Evolutionary conservation across 2,888 invertebrate species (phyloP).

Genomic region (Hartigia nigra): DNA sequence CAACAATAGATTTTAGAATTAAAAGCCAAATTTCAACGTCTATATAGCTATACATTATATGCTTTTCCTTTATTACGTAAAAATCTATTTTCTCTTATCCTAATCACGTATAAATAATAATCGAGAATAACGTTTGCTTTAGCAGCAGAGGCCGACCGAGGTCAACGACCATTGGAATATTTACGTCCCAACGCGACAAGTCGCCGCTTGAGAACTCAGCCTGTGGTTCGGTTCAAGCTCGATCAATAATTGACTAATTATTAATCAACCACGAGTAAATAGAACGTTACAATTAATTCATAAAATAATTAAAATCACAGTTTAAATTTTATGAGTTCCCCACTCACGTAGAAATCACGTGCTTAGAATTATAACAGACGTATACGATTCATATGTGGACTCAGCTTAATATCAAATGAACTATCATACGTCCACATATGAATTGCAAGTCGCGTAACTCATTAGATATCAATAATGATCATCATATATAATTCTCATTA

Average conservation of each 20-base stretch:
- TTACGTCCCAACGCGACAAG: constrained; percentile 54
- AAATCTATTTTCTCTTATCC: neutral
- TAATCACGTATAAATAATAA: constrained; percentile 9
- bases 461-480: neutral
- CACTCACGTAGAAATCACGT: neutral
- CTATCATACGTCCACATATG: neutral
- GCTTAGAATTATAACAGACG: neutral
- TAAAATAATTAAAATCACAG: neutral
- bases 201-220: constrained; percentile 40
- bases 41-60: too few relatives aligned
- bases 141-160: constrained; percentile 56
- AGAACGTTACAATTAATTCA: neutral
- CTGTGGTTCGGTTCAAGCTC: constrained; percentile 24
- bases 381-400: neutral
- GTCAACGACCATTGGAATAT: constrained; percentile 63
- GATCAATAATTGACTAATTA: neutral
- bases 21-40: too few relatives aligned
- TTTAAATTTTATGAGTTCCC: neutral
- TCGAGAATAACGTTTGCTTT: constrained; percentile 42
- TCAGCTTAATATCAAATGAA: neutral
- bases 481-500: neutral
- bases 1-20: too few relatives aligned
- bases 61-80: too few relatives aligned
- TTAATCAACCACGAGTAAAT: neutral
- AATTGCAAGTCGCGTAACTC: neutral